phyloP scores from a whole-genome alignment of 2,888 invertebrate genomes.

The Cerceris rybyensis region DNA sequence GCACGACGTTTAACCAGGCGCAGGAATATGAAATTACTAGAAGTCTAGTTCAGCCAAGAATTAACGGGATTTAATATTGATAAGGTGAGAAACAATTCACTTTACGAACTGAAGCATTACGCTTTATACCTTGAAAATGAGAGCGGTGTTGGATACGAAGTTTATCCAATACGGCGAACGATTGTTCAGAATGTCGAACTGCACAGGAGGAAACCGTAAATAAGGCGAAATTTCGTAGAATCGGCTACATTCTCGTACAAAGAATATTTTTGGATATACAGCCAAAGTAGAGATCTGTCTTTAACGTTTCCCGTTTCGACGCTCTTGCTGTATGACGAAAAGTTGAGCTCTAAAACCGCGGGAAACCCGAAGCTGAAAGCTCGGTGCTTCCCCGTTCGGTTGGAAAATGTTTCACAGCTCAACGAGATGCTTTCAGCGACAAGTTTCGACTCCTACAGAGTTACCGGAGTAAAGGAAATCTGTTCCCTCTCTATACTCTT shows the following conservation, averaged over 20 bases:
- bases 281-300: conserved; percentile 15
- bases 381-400: conserved; percentile 27
- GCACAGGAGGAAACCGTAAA: too few species aligned
- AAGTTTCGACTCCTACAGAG: conserved; percentile 47
- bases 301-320: conserved; percentile 11
- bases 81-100: too few species aligned
- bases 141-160: too few species aligned
- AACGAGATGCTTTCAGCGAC: conserved; percentile 46
- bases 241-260: neutral
- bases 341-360: conserved; percentile 49
- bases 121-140: too few species aligned
- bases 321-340: conserved; percentile 35
- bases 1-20: too few species aligned
- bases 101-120: too few species aligned
- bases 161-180: too few species aligned
- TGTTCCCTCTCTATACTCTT: conserved; percentile 15
- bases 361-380: conserved; percentile 59
- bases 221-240: too few species aligned
- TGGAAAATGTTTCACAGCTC: conserved; percentile 50
- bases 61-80: too few species aligned
- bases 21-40: too few species aligned
- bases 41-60: too few species aligned
- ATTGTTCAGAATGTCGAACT: too few species aligned
- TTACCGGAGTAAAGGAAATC: conserved; percentile 49
- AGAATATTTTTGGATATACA: conserved; percentile 31